Base-by-base conservation (phyloP, 2,797 vertebrate genomes). In the Tokudaia tokunoshimensis region DNA sequence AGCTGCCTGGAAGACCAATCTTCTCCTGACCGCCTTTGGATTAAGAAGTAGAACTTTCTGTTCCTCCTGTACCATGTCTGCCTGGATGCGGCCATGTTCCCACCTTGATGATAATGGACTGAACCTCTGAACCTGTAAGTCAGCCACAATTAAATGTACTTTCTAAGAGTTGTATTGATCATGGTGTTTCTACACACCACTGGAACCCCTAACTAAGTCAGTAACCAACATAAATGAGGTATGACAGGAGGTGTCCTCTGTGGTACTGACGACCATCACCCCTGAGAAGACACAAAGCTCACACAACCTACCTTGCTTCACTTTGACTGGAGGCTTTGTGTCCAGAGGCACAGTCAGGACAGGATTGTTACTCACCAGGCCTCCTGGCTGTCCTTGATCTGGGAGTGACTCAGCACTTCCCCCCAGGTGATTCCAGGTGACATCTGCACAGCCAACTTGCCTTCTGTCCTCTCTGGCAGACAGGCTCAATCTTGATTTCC, bases 391-490 rank as follows among this genome's bases (percentile, higher is more conserved):
- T 92, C 93, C 67, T 96, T 94, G 52, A 22, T 83, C 84, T 52
- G 11, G 14, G 55, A 72, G 83, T 96, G 96, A 96, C 34, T 79
- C 81, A 74, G 82, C 78, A 8, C 67, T 89, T 78, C 74, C 90
- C 37, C 55, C 4, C 0, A 91, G 75, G 75, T 96, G 92, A 95
- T 41, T 89, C 61, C 70, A 91, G 90, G 94, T 92, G 94, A 97
- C 88, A 80, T 47, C 83, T 17, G 59, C 41, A 12, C n/a, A 24
- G 78, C 79, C 78, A 44, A 15, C 91, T 81, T 75, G 72, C 81
- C 72, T 63, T 76, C 74, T 37, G 9, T 84, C 83, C 65, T 63
- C 72, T 87, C 67, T 37, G 12, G 0, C 19, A 47, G 83, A 31
- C 67, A 55, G 81, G 17, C 26, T 50, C 10, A 47, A 13, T 90